Evolutionary conservation across 1,140 invertebrate genomes (phyloP).

Genomic region (Scylla paramamosain): DNA sequence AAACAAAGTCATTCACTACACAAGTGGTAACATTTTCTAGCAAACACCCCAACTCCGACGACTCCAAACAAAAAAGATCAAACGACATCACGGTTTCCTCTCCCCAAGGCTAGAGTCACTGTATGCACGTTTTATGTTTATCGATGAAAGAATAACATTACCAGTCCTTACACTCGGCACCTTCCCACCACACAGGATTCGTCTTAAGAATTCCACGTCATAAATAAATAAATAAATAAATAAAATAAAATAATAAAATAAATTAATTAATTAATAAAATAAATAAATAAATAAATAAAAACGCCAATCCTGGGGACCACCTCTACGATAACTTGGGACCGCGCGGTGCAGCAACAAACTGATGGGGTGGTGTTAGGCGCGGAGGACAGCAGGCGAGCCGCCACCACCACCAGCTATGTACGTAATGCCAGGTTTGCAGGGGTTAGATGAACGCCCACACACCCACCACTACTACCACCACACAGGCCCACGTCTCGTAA

Average conservation of each 20-base stretch:
- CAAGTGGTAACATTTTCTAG: no score
- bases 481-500: neutral
- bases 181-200: neutral
- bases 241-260: neutral
- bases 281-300: no score
- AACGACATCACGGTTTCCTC: no score
- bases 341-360: neutral
- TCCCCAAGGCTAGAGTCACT: no score
- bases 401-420: neutral
- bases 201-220: neutral
- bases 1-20: no score
- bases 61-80: no score
- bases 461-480: neutral
- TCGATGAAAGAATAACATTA: no score
- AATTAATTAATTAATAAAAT: neutral
- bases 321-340: neutral
- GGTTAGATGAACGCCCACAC: neutral
- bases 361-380: neutral
- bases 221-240: neutral
- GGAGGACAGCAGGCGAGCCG: neutral
- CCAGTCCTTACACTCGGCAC: neutral
- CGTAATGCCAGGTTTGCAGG: neutral
- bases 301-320: neutral
- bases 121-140: no score
- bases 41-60: no score